Base-by-base conservation (phyloP, 2,888 invertebrate species). In the Drosophila suboccidentalis region DNA sequence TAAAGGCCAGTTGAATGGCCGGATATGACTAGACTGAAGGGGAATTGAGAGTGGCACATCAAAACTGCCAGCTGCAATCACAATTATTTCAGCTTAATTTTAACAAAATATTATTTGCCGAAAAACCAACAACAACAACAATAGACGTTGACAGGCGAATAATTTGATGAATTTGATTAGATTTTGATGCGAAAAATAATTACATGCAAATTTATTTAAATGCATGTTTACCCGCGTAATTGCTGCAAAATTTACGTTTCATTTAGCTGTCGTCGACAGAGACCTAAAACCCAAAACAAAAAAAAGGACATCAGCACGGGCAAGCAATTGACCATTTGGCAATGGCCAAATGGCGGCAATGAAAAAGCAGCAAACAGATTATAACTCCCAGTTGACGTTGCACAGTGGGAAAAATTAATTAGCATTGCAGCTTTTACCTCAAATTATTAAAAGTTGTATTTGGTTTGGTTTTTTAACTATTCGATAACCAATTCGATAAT, bases 191-290 rank as follows among this genome's bases (percentile, higher is more conserved):
- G 50, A 77, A 70, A 86, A 74, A 76, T 86, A 89, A 87, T 80
- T 81, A 79, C 82, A 91, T 91, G 90, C 88, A 91, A 91, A 92
- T 91, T 91, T 84, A 86, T 86, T 88, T 87, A 76, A 84, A 87
- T 85, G 80, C 81, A 87, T 85, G 87, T 87, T 91, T 91, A 90
- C 82, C 89, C 91, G 85, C 90, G 91, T 92, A 92, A 91, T 92
- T 91, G 91, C 86, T 90, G 88, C 91, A 88, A 91, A 57, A 91
- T 92, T 92, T 91, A 90, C 91, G 91, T 91, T 92, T 91, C 91
- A 92, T 91, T 92, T 91, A 91, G 82, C 73, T 64, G 41, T 58
- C 62, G 59, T 57, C 53, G 32, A 41, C 39, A 15, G 39, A 15
- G 39, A 39, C 39, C 9, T 15, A 43, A 43, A 50, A 41, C 19